These are phyloP conservation scores for Eledone cirrhosa DNA, from an alignment of 2,888 invertebrate species.

Conservation along the genomic window DNA sequence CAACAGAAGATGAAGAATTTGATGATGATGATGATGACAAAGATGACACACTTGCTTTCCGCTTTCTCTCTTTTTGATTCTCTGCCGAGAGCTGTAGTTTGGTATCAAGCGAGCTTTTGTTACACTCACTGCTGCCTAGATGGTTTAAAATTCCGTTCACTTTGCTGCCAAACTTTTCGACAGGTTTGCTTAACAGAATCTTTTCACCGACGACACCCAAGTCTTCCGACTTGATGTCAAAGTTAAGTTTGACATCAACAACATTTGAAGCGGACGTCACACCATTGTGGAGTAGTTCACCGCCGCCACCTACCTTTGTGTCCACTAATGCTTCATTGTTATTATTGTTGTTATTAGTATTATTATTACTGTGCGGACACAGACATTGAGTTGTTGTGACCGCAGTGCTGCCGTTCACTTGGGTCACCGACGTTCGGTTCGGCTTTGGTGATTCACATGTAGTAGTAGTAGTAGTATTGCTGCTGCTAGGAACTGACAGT, in stretches of 20 bases:
- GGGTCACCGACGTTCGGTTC: constrained; percentile 6
- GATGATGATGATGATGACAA: constrained; percentile 21
- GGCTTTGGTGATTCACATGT: constrained; percentile 25
- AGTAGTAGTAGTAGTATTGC: too few species aligned
- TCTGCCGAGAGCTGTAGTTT: constrained; percentile 24
- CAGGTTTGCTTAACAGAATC: constrained; percentile 28
- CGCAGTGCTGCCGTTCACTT: neutral
- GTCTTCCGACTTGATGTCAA: constrained; percentile 16
- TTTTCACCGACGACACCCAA: constrained; percentile 10
- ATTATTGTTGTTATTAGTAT: too few species aligned
- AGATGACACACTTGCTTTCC: constrained; percentile 24
- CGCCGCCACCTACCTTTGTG: neutral
- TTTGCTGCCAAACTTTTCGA: constrained; percentile 41
- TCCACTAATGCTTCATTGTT: neutral
- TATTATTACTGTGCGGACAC: neutral
- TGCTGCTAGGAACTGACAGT: neutral
- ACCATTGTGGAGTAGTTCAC: constrained; percentile 15
- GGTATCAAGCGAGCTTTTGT: neutral
- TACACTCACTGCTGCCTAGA: constrained; percentile 37
- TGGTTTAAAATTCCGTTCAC: constrained; percentile 54
- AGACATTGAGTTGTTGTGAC: neutral
- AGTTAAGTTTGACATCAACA: constrained; percentile 19
- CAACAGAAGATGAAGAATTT: constrained; percentile 23
- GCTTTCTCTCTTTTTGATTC: constrained; percentile 23
- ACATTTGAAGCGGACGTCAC: constrained; percentile 11